phyloP scores from a whole-genome alignment of 2,113 vertebrate genomes.

The Silurus glanis region DNA sequence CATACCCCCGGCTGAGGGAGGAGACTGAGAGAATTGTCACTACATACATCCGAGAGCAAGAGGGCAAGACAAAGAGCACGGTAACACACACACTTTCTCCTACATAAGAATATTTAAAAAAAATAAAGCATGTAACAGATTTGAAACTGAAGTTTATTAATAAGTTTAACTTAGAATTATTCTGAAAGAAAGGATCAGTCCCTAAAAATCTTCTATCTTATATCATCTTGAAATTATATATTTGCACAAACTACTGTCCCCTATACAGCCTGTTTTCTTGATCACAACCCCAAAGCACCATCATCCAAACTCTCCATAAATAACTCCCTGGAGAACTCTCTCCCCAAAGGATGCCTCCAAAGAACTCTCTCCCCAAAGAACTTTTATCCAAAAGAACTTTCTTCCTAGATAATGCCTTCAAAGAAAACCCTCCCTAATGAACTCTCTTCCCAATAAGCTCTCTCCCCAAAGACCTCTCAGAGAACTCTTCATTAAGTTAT shows the following conservation, averaged over 20 bases:
- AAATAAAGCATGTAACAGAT: too few species aligned
- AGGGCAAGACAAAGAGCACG: too few species aligned
- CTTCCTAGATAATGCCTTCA: background rate
- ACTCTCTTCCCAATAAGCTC: background rate
- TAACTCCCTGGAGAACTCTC: background rate
- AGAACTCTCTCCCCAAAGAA: background rate
- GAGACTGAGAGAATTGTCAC: conserved; percentile 95
- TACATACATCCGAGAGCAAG: too few species aligned
- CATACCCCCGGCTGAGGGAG: conserved; percentile 89
- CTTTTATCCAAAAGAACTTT: background rate
- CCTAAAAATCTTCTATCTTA: background rate
- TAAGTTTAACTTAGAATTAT: too few species aligned
- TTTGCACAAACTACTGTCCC: background rate
- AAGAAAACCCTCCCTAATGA: background rate
- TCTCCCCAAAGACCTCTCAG: too few species aligned
- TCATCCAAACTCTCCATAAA: background rate
- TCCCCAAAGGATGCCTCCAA: background rate
- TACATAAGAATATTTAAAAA: too few species aligned
- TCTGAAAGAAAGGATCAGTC: background rate
- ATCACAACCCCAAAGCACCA: background rate
- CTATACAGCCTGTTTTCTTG: too few species aligned
- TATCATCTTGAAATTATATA: too few species aligned
- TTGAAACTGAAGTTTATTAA: too few species aligned
- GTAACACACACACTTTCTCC: too few species aligned
- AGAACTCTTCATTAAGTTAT: background rate